Percentiles rank a stretch among this genome's conserved stretches.
Evolutionary conservation across 2,113 vertebrate genomes (phyloP).

Genomic region (Theristicus caerulescens): DNA sequence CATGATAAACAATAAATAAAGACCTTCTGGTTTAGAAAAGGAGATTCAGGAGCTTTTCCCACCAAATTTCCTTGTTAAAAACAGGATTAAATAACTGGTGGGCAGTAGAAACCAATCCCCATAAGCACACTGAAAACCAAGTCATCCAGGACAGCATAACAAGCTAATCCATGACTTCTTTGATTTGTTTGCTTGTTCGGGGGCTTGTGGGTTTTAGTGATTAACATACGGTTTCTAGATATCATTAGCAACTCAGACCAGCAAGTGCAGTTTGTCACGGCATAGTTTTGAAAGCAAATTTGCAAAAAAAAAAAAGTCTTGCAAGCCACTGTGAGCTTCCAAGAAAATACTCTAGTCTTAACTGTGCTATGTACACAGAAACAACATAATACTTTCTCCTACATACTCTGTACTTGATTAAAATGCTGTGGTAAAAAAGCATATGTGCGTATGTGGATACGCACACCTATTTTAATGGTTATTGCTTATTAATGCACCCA

Average conservation of each 20-base stretch:
- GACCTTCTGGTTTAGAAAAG: not conserved
- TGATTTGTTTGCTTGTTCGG: slow-evolving; percentile 33
- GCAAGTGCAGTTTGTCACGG: not conserved
- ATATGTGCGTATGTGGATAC: fast-evolving
- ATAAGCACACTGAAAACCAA: slow-evolving; percentile 48
- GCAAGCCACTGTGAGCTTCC: not conserved
- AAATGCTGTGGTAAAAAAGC: not conserved
- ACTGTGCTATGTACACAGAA: not conserved
- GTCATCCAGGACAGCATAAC: slow-evolving; percentile 41
- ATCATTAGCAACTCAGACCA: not conserved
- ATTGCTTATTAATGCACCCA: not conserved
- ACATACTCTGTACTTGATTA: fast-evolving
- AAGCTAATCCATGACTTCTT: slow-evolving; percentile 48
- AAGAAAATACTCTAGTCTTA: not conserved
- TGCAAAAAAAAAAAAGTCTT: not conserved
- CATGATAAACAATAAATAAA: slow-evolving; percentile 32
- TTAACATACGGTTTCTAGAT: not conserved
- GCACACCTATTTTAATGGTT: not conserved
- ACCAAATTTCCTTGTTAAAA: slow-evolving; percentile 48
- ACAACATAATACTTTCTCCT: not conserved
- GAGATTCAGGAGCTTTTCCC: slow-evolving; percentile 18
- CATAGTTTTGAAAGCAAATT: not conserved
- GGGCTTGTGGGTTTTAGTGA: slow-evolving; percentile 22
- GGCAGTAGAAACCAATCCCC: slow-evolving; percentile 51
- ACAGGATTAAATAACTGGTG: slow-evolving; percentile 24